Evolutionary conservation across 2,888 invertebrate genomes (phyloP), one percentile per base, ranked within the genome.

Genomic region (Physocephala rufipes): DNA sequence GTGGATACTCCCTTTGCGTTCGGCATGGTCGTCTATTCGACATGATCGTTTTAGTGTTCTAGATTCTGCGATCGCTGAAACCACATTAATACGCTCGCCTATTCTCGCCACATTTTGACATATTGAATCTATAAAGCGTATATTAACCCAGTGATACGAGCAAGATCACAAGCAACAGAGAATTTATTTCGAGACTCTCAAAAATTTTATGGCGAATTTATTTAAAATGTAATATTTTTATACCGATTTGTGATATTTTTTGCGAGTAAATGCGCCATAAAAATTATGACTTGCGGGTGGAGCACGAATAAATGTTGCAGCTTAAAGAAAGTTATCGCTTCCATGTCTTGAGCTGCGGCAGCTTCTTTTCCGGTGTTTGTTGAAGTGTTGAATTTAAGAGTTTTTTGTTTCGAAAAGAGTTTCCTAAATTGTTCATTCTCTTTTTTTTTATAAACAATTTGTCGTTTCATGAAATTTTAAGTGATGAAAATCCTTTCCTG

Each of bases 111-210:
- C 49, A 28, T 67, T 63, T 62, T 75, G 78, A 84, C 84, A 84
- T 85, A 82, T 80, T 84, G 84, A 80, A 85, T 81, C 82, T 81
- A 84, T 84, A 82, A 84, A 83, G 80, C 80, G 83, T 77, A 75
- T 79, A 73, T 79, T 79, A 79, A 79, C 80, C 80, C 62, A 51
- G 21, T 19, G 12, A 24, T 13, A 12, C 30, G 19, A 43, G 21
- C 36, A 43, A 5, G 24, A 62, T 19, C n/a, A 62, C 26, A 30
- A 30, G 12, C 9, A 26, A 21, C 24, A n/a, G 4, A 30, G 28
- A 62, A 26, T 21, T 21, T 36, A n/a, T 30, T 62, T 28, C 12
- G 28, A 65, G 30, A 55, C 49, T 61, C 49, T 61, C 68, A 36
- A 58, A 26, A 58, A 47, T 70, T 70, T 70, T 70, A 70, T 64